Evolutionary conservation across 2,113 vertebrate genomes (phyloP), one percentile per base, ranked within the genome.

Genomic region (Mormoops blainvillei): DNA sequence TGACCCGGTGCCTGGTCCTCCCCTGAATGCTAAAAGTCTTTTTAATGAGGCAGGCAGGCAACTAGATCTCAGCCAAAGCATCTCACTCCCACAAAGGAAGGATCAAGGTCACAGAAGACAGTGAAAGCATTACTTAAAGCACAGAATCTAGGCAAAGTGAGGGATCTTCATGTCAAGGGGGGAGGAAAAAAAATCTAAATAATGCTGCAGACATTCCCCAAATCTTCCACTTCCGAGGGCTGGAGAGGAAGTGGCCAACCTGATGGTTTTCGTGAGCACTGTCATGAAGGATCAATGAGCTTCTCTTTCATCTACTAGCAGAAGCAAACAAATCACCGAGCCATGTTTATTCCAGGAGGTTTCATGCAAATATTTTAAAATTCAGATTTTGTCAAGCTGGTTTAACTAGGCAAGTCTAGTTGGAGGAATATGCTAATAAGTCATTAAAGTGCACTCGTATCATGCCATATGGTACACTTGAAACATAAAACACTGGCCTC

Each of bases 401-500:
- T 98, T 98, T 98, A 96, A 97, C 98, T 95, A 97, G 96, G 84
- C 96, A 98, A 96, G 78, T 91, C 94, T 98, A 58, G 85, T 97
- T 98, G 97, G 97, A 98, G 97, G 98, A 97, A 99, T 99, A 99
- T 99, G 98, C 98, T 99, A 99, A 99, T 98, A 97, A 93, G 98
- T 98, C 98, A 99, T 99, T 99, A 99, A 98, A 98, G 97, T 89
- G 90, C 95, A 45, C 94, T 98, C 98, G 86, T 95, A 19, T 98
- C 98, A 95, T 89, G 98, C 98, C 98, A 99, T 99, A 98, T 99
- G 98, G 98, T 99, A 98, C 98, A 96, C 98, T 98, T 97, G 98
- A 98, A 98, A 98, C 98, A 98, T 98, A 98, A 98, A 98, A 97
- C 96, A 96, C 95, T 92, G 92, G 96, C 94, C 96, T 98, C 97